Percentiles rank a stretch among this genome's conserved stretches.
Evolutionary conservation across 2,888 invertebrate genomes (phyloP).

Genomic region (Embidobia sp.): DNA sequence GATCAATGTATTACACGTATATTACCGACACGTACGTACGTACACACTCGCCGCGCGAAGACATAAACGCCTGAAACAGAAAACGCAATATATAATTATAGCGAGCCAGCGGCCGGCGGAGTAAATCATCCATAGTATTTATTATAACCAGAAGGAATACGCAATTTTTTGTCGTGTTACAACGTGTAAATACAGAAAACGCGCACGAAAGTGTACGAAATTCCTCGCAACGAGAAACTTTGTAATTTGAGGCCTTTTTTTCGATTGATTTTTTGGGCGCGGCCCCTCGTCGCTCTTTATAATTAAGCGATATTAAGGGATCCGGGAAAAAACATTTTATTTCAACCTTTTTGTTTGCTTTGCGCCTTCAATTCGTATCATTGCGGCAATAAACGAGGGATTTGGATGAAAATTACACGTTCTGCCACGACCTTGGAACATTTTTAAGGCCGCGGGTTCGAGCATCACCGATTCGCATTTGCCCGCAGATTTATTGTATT

Average conservation of each 20-base stretch:
- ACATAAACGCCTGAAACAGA: constrained; percentile 43
- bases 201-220: background rate
- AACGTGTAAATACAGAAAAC: constrained; percentile 31
- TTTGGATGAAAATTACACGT: background rate
- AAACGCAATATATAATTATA: constrained; percentile 42
- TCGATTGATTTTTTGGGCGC: background rate
- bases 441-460: constrained; percentile 10
- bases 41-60: constrained; percentile 20
- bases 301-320: constrained; percentile 3
- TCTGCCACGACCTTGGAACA: background rate
- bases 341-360: background rate
- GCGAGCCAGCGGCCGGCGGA: constrained; percentile 4
- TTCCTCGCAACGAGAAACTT: constrained; percentile 6
- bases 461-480: too few species aligned
- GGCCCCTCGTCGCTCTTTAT: background rate
- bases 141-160: constrained; percentile 25
- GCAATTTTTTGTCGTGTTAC: constrained; percentile 11
- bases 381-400: background rate
- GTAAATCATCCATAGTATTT: constrained; percentile 29
- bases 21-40: constrained; percentile 43
- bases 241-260: constrained; percentile 1
- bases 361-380: background rate
- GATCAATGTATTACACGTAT: constrained; percentile 41
- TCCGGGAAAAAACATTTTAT: background rate
- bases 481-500: too few species aligned